These are phyloP conservation scores for Phenacoccus solenopsis DNA, from an alignment of 1,140 invertebrate species.

Conservation along the genomic window DNA sequence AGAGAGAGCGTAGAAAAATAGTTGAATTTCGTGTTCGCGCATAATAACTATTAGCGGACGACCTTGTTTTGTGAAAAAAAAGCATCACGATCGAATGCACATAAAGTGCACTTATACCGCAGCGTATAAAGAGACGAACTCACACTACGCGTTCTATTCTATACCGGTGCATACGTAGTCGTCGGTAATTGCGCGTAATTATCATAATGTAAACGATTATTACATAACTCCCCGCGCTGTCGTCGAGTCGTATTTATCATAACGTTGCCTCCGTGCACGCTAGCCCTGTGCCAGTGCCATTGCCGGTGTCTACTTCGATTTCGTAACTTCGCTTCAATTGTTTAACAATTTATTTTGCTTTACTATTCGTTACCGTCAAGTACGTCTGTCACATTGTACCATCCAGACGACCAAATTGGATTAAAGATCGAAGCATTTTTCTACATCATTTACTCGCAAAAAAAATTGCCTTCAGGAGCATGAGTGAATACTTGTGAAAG, in stretches of 20 bases:
- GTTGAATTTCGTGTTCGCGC: slow-evolving; percentile 7
- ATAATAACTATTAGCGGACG: background rate
- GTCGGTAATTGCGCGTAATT: slow-evolving; percentile 13
- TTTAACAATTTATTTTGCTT: background rate
- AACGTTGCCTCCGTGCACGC: too few species aligned
- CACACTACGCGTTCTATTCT: background rate
- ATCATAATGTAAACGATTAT: slow-evolving; percentile 17
- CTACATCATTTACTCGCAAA: too few species aligned
- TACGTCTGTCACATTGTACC: too few species aligned
- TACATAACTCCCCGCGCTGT: slow-evolving; percentile 7
- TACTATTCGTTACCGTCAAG: too few species aligned
- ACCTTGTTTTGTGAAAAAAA: slow-evolving; percentile 10
- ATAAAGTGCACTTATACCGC: slow-evolving; percentile 2
- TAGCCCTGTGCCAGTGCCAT: background rate
- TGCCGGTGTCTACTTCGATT: background rate
- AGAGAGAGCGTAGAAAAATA: background rate
- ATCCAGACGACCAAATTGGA: too few species aligned
- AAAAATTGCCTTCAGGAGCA: too few species aligned
- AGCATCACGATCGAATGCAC: slow-evolving; percentile 13
- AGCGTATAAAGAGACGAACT: background rate
- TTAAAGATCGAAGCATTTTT: too few species aligned
- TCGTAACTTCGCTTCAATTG: background rate
- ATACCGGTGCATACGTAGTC: background rate
- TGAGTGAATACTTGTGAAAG: too few species aligned
- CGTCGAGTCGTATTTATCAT: background rate